Evolutionary conservation across 2,113 vertebrate species (phyloP).

Genomic region (Petroica traversi): DNA sequence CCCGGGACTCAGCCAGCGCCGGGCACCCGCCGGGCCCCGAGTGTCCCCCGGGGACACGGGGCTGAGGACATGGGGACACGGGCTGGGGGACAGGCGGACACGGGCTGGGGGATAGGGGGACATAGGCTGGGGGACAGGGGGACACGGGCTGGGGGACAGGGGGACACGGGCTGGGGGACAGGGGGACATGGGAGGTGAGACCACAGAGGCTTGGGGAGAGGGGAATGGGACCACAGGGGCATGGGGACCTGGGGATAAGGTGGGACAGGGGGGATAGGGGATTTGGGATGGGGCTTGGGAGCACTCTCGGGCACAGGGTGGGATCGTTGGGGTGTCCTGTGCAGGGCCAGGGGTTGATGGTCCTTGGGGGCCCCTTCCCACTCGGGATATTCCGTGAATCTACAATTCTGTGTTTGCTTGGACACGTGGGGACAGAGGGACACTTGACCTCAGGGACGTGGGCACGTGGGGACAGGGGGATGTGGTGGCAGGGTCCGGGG

Average conservation of each 20-base stretch:
- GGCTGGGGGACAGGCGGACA: rapidly evolving
- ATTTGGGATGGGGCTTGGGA: no score
- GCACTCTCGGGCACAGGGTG: neutral
- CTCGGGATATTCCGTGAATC: neutral
- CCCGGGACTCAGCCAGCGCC: no score
- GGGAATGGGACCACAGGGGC: neutral
- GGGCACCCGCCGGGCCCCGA: neutral
- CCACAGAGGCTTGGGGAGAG: no score
- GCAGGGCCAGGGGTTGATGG: neutral
- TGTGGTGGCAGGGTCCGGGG: neutral
- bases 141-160: neutral
- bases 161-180: no score
- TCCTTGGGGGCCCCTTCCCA: neutral
- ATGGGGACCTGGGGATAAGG: no score
- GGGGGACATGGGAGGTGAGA: no score
- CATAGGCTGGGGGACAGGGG: neutral
- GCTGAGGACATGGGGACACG: neutral
- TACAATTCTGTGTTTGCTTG: neutral
- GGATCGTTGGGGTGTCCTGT: no score
- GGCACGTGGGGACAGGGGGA: neutral
- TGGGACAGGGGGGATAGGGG: no score
- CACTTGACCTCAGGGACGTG: neutral
- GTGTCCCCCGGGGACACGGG: neutral
- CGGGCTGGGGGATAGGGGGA: neutral
- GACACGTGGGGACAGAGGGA: neutral